Base-by-base conservation (phyloP, 1,140 invertebrate genomes). In the Lucilia sericata region DNA sequence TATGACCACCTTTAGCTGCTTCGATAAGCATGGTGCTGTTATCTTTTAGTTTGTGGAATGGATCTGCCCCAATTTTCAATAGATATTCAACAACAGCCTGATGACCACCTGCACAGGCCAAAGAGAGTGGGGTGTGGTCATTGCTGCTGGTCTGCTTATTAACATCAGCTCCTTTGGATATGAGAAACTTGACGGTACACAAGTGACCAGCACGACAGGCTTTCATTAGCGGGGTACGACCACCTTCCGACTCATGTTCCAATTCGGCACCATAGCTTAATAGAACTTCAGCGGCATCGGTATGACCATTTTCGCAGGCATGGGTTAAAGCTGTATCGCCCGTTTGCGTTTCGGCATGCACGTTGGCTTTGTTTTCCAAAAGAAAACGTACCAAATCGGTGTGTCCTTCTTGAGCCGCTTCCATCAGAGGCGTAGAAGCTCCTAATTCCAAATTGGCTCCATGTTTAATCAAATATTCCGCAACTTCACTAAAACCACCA, bases 1-100 rank as follows among this genome's bases (percentile, higher is more conserved):
- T 98, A 91, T 99, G 98, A 0, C 98, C 98, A 81, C 98, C 98
- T 92, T 99, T 99, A 14, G 98, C 96, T 51, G 98, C 98, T 92
- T 99, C 99, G 86, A 99, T 99, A 84, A 99, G 93, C 96, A 99
- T 99, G 49, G 98, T 99, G 70, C 97, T 98, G 91, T 98, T 99
- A 92, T 99, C 98, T 95, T 99, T 99, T 13, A 99, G 93, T 92
- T 98, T 98, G 92, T 99, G 97, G 91, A 96, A 97, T 74, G 97
- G 97, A 94, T 99, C 97, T 49, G 98, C 98, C 86, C 96, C 95
- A 91, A 97, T 95, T 25, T 95, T 94, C 82, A 99, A 92, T 74
- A 99, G 92, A 84, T 98, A 92, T 91, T 99, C 97, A 5, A 99
- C 98, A 47, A 99, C 97, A 84, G 95, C 93, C 84, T 97, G 92